Percentiles rank a stretch among this genome's conserved stretches.
phyloP scores from a whole-genome alignment of 2,888 invertebrate species.

The Phengaris alcon region DNA sequence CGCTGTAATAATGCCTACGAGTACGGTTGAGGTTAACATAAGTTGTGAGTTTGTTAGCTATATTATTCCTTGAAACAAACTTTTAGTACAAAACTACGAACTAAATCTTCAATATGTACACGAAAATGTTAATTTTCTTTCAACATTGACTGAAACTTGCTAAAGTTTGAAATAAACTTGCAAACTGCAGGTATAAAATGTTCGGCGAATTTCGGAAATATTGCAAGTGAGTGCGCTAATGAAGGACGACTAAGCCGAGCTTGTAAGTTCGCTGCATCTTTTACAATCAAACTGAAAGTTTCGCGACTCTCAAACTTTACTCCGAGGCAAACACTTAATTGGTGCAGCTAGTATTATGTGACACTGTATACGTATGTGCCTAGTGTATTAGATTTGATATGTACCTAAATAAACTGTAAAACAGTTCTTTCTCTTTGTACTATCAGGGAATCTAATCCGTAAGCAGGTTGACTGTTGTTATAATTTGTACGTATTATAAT shows the following conservation, averaged over 20 bases:
- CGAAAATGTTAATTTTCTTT: constrained; percentile 22
- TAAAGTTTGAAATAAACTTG: constrained; percentile 8
- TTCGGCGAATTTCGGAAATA: constrained; percentile 10
- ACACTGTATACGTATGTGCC: neutral
- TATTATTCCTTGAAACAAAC: neutral
- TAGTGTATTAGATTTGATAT: too few relatives aligned
- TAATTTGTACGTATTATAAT: too few relatives aligned
- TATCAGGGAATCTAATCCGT: too few relatives aligned
- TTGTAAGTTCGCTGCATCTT: constrained; percentile 24
- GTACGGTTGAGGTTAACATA: neutral
- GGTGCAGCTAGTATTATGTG: constrained; percentile 42
- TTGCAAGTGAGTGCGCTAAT: constrained; percentile 25
- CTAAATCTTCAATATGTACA: constrained; percentile 4
- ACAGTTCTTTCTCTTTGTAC: too few relatives aligned
- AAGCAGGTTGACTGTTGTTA: too few relatives aligned
- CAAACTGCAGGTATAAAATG: constrained; percentile 23
- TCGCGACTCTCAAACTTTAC: constrained; percentile 44
- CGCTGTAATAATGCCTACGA: neutral
- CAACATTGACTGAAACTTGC: constrained; percentile 21
- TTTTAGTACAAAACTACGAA: constrained; percentile 1
- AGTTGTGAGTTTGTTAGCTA: neutral
- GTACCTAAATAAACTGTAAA: too few relatives aligned
- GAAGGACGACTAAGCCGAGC: constrained; percentile 20
- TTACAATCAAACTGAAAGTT: constrained; percentile 21
- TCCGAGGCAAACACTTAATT: constrained; percentile 62